These are phyloP conservation scores for Ailuropoda melanoleuca DNA, from an alignment of 2,113 vertebrate species.

Conservation along the genomic window DNA sequence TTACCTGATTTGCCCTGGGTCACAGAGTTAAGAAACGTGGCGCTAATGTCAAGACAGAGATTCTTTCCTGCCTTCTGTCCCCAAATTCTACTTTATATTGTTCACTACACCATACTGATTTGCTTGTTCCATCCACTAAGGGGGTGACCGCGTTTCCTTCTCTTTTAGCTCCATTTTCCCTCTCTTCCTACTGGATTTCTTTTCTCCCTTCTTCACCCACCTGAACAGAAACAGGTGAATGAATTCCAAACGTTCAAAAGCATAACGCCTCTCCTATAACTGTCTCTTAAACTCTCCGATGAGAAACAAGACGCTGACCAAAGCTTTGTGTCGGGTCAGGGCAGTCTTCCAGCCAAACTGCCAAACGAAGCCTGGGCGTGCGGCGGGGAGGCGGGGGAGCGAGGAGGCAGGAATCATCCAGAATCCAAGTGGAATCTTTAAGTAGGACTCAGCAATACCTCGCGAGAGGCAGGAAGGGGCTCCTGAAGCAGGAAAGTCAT, in stretches of 20 bases:
- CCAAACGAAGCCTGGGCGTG: not conserved
- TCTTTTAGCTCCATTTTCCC: not conserved
- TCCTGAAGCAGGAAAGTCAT: constrained; percentile 19
- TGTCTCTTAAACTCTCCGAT: not conserved
- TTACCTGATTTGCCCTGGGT: not conserved
- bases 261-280: not conserved
- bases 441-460: not conserved
- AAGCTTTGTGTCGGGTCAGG: not conserved
- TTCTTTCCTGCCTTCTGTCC: not conserved
- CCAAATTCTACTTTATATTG: not conserved
- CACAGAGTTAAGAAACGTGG: not conserved
- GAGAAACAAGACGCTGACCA: not conserved
- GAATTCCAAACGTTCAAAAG: not conserved
- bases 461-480: not conserved
- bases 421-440: not conserved
- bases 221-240: not conserved
- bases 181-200: not conserved
- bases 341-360: not conserved
- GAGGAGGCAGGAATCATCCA: not conserved
- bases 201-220: not conserved
- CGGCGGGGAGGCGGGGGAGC: not conserved
- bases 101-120: not conserved
- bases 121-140: not conserved
- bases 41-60: not conserved
- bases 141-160: not conserved